Base-by-base conservation (phyloP, 2,888 invertebrate genomes). In the Periphyllus acericola region DNA sequence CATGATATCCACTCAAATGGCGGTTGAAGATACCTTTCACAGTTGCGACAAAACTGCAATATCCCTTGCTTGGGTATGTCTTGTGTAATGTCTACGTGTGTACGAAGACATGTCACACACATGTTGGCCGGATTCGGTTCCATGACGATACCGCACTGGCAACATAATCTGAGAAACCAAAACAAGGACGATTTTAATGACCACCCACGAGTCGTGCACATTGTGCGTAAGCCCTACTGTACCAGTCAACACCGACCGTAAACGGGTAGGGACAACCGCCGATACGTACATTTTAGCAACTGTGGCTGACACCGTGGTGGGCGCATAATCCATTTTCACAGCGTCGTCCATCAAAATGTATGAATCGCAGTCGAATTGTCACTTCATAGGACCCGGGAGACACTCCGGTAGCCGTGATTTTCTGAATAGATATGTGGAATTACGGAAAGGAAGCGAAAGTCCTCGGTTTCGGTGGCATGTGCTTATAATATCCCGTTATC, bases 91-190 rank as follows among this genome's bases (percentile, higher is more conserved):
- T 99, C 99, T 6, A 99, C 95, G 91, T 96, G 94, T 60, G 96
- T 95, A 74, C 99, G 93, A 68, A 99, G 92, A 92, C 99, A 99
- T 34, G 95, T 96, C 1, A 98, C 96, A 92, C 99, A 99, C 97
- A 98, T 99, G 92, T 99, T 99, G 0, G 98, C 95, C 3, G 98
- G 96, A 93, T 99, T 99, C 55, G 99, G 96, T 90, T 97, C 96
- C 89, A 99, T 99, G 34, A 94, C 93, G 25, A 94, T 94, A 21
- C 98, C 99, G 93, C 99, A 99, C 92, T 98, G 95, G 91, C 99
- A 99, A 91, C 99, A 99, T 90, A 97, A 93, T 92, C 95, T 96
- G 34, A 66, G 74, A 29, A 1, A n/a, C 3, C 29, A 29, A 71
- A 60, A 60, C 25, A 3, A 3, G 6, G 21, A 60, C 21, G 60